Percentiles rank a stretch among this genome's conserved stretches.
Conservation (phyloP, 1,140 invertebrate species). For the Heliconius eleuchia region DNA sequence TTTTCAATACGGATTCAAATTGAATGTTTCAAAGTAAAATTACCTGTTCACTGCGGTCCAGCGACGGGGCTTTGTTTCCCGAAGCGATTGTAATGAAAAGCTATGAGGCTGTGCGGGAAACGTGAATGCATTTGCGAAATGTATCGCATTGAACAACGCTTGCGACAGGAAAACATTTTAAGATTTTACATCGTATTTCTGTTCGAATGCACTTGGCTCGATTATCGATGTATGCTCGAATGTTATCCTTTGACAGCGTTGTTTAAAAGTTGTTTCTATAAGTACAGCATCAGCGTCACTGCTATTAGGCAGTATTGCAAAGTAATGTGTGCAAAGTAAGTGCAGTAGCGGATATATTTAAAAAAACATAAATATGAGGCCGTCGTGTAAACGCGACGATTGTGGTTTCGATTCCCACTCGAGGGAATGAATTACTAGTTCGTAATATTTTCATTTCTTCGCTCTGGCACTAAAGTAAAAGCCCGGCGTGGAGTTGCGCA, state of each 20-base stretch:
- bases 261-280: too few species aligned
- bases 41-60: conserved; percentile 25
- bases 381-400: too few species aligned
- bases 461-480: too few species aligned
- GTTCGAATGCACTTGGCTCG: conserved; percentile 43
- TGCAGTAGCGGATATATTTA: too few species aligned
- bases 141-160: conserved; percentile 49
- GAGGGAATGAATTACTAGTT: too few species aligned
- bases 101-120: conserved; percentile 24
- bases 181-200: conserved; percentile 46
- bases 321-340: too few species aligned
- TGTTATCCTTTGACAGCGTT: not conserved
- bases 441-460: too few species aligned
- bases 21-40: conserved; percentile 33
- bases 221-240: conserved; percentile 27
- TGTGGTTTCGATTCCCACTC: too few species aligned
- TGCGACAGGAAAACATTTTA: conserved; percentile 52
- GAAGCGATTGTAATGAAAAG: conserved; percentile 26
- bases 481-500: too few species aligned
- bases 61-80: conserved; percentile 24
- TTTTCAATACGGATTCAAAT: conserved; percentile 32
- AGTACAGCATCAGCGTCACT: too few species aligned
- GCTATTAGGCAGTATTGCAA: too few species aligned
- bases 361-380: too few species aligned
- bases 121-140: conserved; percentile 41